Percentiles rank a stretch among this genome's conserved stretches.
phyloP scores from a whole-genome alignment of 2,888 invertebrate genomes.

The Pelosia muscerda region DNA sequence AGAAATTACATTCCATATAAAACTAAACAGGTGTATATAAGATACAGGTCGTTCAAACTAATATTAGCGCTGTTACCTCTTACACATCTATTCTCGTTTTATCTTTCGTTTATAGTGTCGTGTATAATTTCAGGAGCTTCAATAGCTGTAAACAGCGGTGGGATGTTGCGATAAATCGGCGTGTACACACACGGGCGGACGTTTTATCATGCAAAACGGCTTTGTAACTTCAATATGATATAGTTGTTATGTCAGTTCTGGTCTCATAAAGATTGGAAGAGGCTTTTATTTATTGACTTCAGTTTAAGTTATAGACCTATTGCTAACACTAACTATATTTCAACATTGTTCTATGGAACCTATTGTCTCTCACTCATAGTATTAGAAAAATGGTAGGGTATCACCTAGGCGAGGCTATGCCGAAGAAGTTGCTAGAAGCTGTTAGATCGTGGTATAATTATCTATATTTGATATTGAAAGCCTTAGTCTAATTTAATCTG shows the following conservation, averaged over 20 bases:
- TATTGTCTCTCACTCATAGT: not conserved
- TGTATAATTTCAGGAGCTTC: constrained; percentile 25
- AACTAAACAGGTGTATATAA: constrained; percentile 2
- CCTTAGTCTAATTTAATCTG: no score
- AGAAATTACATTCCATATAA: not conserved
- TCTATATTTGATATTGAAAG: no score
- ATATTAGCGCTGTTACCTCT: constrained; percentile 16
- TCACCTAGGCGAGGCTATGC: no score
- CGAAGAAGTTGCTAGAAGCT: no score
- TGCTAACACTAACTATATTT: not conserved
- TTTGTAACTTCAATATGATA: constrained; percentile 25
- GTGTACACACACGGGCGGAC: constrained; percentile 18
- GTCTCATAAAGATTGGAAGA: not conserved
- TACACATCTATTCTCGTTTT: constrained; percentile 16
- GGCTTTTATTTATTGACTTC: not conserved
- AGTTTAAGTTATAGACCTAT: not conserved
- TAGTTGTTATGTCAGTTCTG: not conserved
- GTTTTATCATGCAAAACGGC: constrained; percentile 19
- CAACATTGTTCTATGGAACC: not conserved
- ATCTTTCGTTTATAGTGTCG: constrained; percentile 20
- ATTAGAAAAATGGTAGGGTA: no score
- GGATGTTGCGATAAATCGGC: constrained; percentile 28
- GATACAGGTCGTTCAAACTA: constrained; percentile 11
- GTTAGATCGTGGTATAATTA: no score
- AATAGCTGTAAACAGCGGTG: constrained; percentile 30